Conservation (phyloP, 2,888 invertebrate genomes). For the Pollenia labialis region DNA sequence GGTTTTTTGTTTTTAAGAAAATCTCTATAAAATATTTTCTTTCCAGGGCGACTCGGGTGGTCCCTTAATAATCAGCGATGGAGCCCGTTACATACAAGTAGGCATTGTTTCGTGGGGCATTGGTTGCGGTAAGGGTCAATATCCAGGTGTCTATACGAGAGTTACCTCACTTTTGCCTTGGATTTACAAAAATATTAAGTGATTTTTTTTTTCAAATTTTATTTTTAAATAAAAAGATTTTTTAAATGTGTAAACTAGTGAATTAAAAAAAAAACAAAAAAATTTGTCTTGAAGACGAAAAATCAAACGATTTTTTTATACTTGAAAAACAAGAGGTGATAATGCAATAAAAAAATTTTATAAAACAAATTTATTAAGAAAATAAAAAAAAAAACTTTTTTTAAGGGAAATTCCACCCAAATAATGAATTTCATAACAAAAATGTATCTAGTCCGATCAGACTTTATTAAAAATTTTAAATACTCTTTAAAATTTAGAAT, state of each 20-base stretch:
- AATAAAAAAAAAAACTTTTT: too few relatives aligned
- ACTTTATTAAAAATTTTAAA: too few relatives aligned
- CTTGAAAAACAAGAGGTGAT: too few relatives aligned
- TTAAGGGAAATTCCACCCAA: too few relatives aligned
- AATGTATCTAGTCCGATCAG: too few relatives aligned
- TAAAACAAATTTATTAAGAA: too few relatives aligned
- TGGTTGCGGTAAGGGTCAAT: constrained; percentile 95
- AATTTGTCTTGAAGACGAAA: not conserved
- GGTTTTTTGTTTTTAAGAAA: not conserved
- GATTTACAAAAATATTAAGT: constrained; percentile 92
- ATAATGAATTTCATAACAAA: too few relatives aligned
- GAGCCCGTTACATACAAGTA: constrained; percentile 91
- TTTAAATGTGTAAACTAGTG: constrained; percentile 6
- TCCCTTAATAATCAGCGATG: constrained; percentile 91
- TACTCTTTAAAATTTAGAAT: too few relatives aligned
- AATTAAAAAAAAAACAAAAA: not conserved
- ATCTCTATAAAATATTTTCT: not conserved
- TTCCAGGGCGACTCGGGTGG: constrained; percentile 94
- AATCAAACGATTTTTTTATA: not conserved
- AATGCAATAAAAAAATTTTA: too few relatives aligned
- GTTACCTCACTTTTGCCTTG: constrained; percentile 93
- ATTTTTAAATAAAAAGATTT: constrained; percentile 63
- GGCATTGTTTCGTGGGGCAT: constrained; percentile 97
- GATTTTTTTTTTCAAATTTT: constrained; percentile 42
- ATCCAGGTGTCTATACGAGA: constrained; percentile 95